phyloP scores from a whole-genome alignment of 2,888 invertebrate genomes.

The Apotomis capreana region DNA sequence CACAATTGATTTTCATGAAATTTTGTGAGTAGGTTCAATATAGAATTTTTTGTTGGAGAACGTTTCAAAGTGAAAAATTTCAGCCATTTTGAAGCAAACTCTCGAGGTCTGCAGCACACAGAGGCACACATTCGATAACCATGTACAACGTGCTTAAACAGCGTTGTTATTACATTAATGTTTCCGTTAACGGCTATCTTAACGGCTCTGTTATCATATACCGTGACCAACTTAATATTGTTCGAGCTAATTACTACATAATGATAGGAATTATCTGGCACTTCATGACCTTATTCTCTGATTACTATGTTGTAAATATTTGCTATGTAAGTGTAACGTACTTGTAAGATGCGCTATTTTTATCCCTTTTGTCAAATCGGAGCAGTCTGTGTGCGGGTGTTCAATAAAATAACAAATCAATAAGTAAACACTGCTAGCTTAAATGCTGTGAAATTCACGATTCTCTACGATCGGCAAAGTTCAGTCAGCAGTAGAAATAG shows the following conservation, averaged over 20 bases:
- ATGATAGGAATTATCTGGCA: conserved; percentile 11
- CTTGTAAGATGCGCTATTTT: neutral
- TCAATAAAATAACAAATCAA: no score
- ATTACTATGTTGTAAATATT: conserved; percentile 19
- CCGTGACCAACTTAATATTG: conserved; percentile 18
- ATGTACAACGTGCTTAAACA: neutral
- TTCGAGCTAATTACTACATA: conserved; percentile 28
- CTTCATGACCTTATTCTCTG: conserved; percentile 7
- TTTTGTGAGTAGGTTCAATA: neutral
- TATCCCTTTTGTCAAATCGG: no score
- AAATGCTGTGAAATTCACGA: no score
- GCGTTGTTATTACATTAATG: neutral
- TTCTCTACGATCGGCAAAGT: no score
- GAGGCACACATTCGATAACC: neutral
- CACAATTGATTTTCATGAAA: no score
- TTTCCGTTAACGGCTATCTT: conserved; percentile 25
- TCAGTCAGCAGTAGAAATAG: no score
- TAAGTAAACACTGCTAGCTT: no score
- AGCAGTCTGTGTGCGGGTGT: no score
- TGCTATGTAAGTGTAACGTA: neutral
- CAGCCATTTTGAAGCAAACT: no score
- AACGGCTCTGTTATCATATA: conserved; percentile 25
- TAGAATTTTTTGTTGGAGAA: neutral
- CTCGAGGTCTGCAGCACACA: no score
- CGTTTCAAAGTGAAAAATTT: no score